These are phyloP conservation scores for Lemur catta DNA, from an alignment of 2,797 vertebrate species.

Conservation along the genomic window DNA sequence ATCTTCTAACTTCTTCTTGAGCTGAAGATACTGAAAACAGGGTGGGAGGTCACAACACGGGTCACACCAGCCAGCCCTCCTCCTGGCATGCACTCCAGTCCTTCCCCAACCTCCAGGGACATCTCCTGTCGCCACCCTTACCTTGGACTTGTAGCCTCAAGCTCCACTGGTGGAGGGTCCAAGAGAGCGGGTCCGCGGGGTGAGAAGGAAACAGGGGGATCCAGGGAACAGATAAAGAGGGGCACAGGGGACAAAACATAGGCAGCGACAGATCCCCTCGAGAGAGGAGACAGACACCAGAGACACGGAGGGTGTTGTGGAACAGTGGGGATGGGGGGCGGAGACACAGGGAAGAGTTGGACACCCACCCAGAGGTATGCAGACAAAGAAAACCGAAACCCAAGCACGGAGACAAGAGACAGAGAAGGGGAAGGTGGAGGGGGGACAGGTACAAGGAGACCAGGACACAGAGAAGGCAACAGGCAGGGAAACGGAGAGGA, in stretches of 20 bases:
- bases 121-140: neutral
- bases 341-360: neutral
- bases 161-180: slow-evolving; percentile 60
- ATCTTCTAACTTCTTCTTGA: slow-evolving; percentile 80
- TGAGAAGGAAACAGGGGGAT: neutral
- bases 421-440: fast-evolving
- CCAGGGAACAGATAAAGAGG: neutral
- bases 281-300: neutral
- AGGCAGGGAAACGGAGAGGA: neutral
- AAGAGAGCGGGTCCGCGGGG: fast-evolving
- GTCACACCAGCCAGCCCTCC: neutral
- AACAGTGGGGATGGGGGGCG: fast-evolving
- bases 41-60: neutral
- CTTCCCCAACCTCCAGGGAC: neutral
- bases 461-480: neutral
- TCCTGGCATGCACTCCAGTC: too few relatives aligned
- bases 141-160: slow-evolving; percentile 80
- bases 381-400: neutral
- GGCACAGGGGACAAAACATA: neutral
- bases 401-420: fast-evolving
- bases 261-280: neutral
- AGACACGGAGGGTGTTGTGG: neutral
- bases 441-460: neutral
- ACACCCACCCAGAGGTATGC: neutral
- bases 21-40: slow-evolving; percentile 70